A percentile compares a stretch with the other conserved stretches of the same genome.
These are phyloP conservation scores for Corythornis leucogaster DNA, from an alignment of 2,797 vertebrate genomes.

Conservation along the genomic window DNA sequence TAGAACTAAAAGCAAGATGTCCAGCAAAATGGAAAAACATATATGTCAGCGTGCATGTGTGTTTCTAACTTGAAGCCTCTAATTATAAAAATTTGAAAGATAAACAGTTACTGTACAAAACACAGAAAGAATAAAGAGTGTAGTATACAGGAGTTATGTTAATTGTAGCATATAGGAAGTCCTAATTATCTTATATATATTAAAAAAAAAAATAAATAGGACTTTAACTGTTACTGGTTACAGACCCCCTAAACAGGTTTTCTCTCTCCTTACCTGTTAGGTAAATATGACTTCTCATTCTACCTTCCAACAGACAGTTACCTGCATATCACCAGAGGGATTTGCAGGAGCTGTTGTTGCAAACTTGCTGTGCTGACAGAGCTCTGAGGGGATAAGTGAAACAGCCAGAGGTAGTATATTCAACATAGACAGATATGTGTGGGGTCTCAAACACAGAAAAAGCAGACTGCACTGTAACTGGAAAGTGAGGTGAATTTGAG, in stretches of 20 bases:
- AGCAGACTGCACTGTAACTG: neutral
- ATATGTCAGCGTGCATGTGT: neutral
- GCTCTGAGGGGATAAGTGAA: neutral
- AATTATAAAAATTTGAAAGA: neutral
- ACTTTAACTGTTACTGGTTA: neutral
- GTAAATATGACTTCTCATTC: neutral
- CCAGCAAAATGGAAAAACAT: neutral
- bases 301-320: neutral
- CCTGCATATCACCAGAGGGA: neutral
- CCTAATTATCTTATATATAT: neutral
- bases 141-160: neutral
- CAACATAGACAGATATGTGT: neutral
- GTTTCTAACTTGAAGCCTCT: neutral
- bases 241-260: fast-evolving
- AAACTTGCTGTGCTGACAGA: neutral
- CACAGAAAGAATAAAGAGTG: neutral
- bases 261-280: neutral
- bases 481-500: neutral
- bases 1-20: neutral
- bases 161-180: neutral
- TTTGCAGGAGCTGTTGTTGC: neutral
- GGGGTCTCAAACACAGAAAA: neutral
- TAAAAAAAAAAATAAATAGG: neutral
- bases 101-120: neutral
- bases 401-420: neutral